Evolutionary conservation across 1,140 invertebrate genomes (phyloP).

Genomic region (Papilio glaucus): DNA sequence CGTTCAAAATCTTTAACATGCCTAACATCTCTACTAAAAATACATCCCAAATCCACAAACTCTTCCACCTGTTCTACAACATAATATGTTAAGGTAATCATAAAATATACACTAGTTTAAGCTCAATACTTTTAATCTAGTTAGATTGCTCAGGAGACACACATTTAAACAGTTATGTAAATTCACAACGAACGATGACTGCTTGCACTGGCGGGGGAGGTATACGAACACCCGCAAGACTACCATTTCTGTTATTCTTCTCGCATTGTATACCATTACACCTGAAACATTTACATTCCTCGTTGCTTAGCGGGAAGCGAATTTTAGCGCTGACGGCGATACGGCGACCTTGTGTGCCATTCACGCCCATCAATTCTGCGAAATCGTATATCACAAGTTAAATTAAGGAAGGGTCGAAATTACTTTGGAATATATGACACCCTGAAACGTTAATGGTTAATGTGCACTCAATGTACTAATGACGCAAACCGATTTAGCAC

Average conservation of each 20-base stretch:
- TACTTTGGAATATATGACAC: constrained; percentile 20
- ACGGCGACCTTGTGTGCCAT: constrained; percentile 18
- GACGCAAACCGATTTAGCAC: too few species aligned
- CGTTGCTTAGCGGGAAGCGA: background rate
- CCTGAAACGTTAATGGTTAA: constrained; percentile 20
- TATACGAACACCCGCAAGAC: background rate
- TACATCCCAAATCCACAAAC: too few species aligned
- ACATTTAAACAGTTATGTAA: background rate
- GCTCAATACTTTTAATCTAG: constrained; percentile 6
- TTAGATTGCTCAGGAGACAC: background rate
- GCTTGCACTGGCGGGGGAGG: background rate
- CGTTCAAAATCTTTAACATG: too few species aligned
- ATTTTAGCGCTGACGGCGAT: background rate
- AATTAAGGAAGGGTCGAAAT: constrained; percentile 21
- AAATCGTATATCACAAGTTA: constrained; percentile 26
- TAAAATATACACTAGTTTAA: background rate
- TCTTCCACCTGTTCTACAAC: too few species aligned
- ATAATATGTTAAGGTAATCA: background rate
- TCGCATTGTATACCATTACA: constrained; percentile 1
- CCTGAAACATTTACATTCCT: constrained; percentile 17
- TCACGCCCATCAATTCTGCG: constrained; percentile 31
- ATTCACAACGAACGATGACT: background rate
- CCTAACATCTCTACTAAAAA: too few species aligned
- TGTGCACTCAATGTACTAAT: background rate
- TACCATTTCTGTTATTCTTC: constrained; percentile 3